These are phyloP conservation scores for Chondrilla cf. caribensis DNA, from an alignment of 37 sponge, comb jelly and placozoan genomes.

Conservation along the genomic window DNA sequence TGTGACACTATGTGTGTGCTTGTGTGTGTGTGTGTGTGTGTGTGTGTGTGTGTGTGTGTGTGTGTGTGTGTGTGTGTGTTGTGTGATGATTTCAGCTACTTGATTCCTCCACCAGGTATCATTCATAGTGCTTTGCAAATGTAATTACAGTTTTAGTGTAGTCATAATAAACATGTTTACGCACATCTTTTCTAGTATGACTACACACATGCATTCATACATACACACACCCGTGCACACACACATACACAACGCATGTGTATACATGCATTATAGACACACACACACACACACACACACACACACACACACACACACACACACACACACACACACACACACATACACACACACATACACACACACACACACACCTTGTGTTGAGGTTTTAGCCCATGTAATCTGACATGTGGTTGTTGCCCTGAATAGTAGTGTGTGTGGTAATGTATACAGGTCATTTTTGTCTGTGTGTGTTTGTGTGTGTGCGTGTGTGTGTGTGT, in stretches of 20 bases:
- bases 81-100: no score
- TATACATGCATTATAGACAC: background rate
- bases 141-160: no score
- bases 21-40: background rate
- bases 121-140: no score
- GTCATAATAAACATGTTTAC: background rate
- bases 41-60: background rate
- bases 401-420: no score
- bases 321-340: no score
- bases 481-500: no score
- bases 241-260: background rate
- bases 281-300: background rate
- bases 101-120: no score
- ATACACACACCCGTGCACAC: slow-evolving; percentile 4
- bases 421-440: no score
- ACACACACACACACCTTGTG: background rate
- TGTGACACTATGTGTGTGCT: background rate
- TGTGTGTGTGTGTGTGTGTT: background rate
- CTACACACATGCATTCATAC: background rate
- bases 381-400: no score
- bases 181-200: no score
- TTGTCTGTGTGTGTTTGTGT: no score
- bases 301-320: slow-evolving; percentile 1
- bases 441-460: no score
- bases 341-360: background rate